phyloP scores from a whole-genome alignment of 2,797 vertebrate species.

The Antrozous pallidus region DNA sequence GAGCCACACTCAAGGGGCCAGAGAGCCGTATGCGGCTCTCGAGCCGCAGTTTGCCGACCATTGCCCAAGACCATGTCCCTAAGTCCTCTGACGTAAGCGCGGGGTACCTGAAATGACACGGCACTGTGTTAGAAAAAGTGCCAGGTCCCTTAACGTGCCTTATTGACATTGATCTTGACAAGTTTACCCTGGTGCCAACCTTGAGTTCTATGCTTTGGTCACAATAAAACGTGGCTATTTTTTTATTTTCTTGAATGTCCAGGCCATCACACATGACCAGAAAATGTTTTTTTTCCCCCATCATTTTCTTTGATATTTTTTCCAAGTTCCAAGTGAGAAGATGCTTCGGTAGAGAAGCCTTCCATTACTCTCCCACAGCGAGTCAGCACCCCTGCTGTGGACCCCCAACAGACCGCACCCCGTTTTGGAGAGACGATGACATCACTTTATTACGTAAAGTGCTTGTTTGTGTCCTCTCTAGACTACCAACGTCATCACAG shows the following conservation, averaged over 20 bases:
- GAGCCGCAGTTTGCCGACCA: no score
- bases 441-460: background rate
- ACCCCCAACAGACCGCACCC: background rate
- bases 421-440: rapidly evolving
- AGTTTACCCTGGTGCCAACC: background rate
- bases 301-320: background rate
- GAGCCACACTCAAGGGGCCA: no score
- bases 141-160: background rate
- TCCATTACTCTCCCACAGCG: background rate
- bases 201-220: background rate
- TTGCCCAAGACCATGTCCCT: no score
- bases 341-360: background rate
- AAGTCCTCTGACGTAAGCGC: background rate
- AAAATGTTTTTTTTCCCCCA: background rate
- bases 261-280: background rate
- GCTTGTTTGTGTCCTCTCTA: background rate
- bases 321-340: background rate
- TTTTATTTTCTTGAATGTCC: background rate
- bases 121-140: background rate
- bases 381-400: background rate
- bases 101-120: background rate
- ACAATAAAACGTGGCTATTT: background rate
- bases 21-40: no score
- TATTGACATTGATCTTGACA: no score
- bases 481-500: background rate